Evolutionary conservation across 2,888 invertebrate species (phyloP), one percentile per base, ranked within the genome.

Genomic region (Unio pictorum): DNA sequence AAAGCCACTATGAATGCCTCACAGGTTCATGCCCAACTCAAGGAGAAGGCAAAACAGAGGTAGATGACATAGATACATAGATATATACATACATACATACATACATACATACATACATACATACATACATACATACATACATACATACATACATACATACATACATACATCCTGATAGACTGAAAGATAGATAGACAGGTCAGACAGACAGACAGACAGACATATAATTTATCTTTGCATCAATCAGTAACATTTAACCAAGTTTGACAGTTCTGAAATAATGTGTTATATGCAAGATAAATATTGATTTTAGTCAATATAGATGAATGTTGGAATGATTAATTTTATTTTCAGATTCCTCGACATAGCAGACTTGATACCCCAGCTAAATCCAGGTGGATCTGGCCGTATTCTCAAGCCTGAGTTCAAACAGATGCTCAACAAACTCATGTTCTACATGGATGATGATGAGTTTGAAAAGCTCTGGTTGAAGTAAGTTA

Each of bases 401-500:
- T 71, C 87, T 6, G 84, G 85, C 8, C 77, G 85, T 63, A 81
- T 90, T 30, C 75, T 87, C 75, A 87, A 87, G 72, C 84, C 87
- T 30, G 89, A 90, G 70, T 83, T 90, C 68, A 74, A 78, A 59
- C 87, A 88, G 76, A 79, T 85, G 74, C 84, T 89, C 45, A 84
- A 84, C 72, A 84, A 83, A 69, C 84, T 89, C 75, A 85, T 83
- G 74, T 88, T 88, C 73, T 81, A 76, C 73, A 87, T 89, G 87
- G 86, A 87, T 54, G 87, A 87, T 55, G 77, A 74, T 7, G 89
- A 90, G 75, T 89, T 89, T 72, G 87, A 89, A n/a, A 88, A 87
- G 74, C 83, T 90, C 7, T 89, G 89, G 89, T 75, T 80, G 68
- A 89, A 80, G 89, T 89, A 71, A 75, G 82, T 76, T 62, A 18